Conservation (phyloP, 2,888 invertebrate species). For the Melieria omissa region DNA sequence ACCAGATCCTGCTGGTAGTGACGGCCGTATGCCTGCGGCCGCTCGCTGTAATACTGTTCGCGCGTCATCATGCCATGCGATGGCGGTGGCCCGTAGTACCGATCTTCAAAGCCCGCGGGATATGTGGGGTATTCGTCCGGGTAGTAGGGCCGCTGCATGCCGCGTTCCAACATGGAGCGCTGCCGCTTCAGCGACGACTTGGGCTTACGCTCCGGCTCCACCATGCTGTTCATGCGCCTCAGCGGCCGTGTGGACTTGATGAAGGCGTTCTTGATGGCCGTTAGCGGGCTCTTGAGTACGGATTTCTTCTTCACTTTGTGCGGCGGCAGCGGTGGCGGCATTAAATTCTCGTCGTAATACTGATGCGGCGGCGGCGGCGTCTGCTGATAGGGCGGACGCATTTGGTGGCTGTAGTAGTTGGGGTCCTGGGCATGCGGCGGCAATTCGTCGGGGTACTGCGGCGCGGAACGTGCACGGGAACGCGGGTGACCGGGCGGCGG, state of each 20-base stretch:
- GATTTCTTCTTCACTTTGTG: conserved; percentile 65
- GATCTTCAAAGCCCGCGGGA: conserved; percentile 60
- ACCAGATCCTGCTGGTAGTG: conserved; percentile 53
- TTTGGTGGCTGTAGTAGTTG: conserved; percentile 53
- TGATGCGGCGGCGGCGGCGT: conserved; percentile 49
- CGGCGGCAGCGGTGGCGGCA: conserved; percentile 59
- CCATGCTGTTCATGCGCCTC: conserved; percentile 66
- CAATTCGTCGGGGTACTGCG: conserved; percentile 47
- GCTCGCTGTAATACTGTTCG: conserved; percentile 42
- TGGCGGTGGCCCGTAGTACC: conserved; percentile 44
- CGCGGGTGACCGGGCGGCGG: conserved; percentile 48
- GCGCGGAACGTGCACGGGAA: conserved; percentile 52
- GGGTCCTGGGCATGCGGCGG: conserved; percentile 54
- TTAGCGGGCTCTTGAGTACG: conserved; percentile 63
- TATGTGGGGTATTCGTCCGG: conserved; percentile 65
- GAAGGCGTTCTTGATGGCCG: conserved; percentile 65
- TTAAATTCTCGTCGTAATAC: conserved; percentile 56
- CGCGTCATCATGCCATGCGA: conserved; percentile 43
- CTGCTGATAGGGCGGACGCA: conserved; percentile 29
- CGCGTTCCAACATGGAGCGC: conserved; percentile 65
- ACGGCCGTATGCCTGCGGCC: conserved; percentile 27
- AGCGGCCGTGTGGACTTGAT: conserved; percentile 64
- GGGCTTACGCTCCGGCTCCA: conserved; percentile 62
- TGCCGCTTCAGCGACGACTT: conserved; percentile 61
- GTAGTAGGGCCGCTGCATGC: conserved; percentile 63